phyloP scores from a whole-genome alignment of 2,797 vertebrate species.

The Kryptopterus vitreolus region DNA sequence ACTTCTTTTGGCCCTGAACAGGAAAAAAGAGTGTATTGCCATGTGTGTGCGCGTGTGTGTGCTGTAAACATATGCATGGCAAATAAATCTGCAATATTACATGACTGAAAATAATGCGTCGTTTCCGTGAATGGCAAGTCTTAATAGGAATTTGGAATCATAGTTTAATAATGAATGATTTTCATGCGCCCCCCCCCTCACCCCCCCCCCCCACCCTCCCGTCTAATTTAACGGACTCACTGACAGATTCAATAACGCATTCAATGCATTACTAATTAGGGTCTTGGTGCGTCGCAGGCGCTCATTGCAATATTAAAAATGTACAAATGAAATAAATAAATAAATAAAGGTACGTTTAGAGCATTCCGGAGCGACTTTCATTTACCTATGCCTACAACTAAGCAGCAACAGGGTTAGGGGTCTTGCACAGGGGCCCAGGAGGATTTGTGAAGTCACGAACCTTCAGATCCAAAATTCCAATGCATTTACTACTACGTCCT shows the following conservation, averaged over 20 bases:
- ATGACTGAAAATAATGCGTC: background rate
- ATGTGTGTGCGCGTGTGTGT: background rate
- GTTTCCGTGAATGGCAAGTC: background rate
- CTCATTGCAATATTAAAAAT: background rate
- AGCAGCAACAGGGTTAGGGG: no score
- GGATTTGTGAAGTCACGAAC: no score
- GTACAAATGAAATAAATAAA: background rate
- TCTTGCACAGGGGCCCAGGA: no score
- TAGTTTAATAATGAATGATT: background rate
- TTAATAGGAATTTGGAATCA: background rate
- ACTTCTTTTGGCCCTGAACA: background rate
- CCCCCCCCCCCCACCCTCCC: no score
- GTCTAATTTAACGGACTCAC: background rate
- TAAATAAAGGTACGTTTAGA: no score
- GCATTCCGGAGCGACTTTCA: no score
- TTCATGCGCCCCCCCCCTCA: no score
- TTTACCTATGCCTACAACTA: no score
- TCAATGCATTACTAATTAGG: background rate
- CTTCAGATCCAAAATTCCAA: no score
- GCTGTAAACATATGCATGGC: background rate
- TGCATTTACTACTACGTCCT: no score
- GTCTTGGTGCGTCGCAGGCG: background rate
- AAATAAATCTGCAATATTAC: background rate
- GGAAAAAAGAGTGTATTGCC: background rate
- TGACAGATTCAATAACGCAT: background rate